Evolutionary conservation across 2,888 invertebrate genomes (phyloP), one percentile per base, ranked within the genome.

Genomic region (Trisateles emortualis): DNA sequence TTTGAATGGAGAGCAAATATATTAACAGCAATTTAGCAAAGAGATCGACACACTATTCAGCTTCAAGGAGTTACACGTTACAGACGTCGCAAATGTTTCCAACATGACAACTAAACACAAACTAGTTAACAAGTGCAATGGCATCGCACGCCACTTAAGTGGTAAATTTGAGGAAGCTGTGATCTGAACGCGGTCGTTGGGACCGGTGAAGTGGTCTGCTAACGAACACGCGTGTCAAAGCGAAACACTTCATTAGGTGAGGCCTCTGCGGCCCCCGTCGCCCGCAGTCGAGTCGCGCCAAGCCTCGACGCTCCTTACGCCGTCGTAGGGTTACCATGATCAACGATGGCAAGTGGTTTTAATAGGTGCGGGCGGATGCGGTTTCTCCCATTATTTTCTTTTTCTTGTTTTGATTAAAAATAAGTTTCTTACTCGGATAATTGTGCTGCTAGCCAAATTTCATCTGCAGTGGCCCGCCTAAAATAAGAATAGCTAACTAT

Each of bases 211-310:
- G 91, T 90, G 89, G 90, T 90, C 86, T 84, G 90, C 90, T 92
- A 92, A 92, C 91, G 91, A 92, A 92, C 88, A 87, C 89, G 90
- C 90, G 90, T 90, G 90, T 91, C 92, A 92, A 92, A 92, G 90
- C 90, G 88, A 90, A 86, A 89, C 90, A 90, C 92, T 92, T 92
- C 91, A 92, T 92, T 92, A 92, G 90, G 86, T 90, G 91, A 90
- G 88, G 70, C 78, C 74, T 71, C 74, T 67, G 72, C 63, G 64
- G 59, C 49, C 67, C 60, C 59, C 49, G 49, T 43, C 60, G 59
- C 46, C 61, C 49, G 46, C 73, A 68, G 75, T 68, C 71, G 40
- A 36, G 52, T 56, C 53, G 61, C 64, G 64, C 72, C 66, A 43
- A 43, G 70, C 65, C 72, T 53, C 64, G 58, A 62, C 66, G 61